Evolutionary conservation across 1,140 invertebrate genomes (phyloP).

Genomic region (Nautilus pompilius): DNA sequence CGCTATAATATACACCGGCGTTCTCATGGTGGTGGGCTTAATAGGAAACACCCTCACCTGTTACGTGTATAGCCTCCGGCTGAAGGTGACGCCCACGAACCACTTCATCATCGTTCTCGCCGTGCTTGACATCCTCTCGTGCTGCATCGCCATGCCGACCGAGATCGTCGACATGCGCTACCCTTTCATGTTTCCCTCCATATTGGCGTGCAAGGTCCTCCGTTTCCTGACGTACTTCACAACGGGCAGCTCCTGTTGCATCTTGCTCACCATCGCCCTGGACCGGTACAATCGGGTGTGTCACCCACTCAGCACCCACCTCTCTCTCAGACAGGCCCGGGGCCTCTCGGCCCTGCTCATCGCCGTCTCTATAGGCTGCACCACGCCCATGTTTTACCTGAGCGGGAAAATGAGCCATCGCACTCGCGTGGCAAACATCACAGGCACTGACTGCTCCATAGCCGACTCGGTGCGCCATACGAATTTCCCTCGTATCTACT

Average conservation of each 20-base stretch:
- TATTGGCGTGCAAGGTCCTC: conserved; percentile 32
- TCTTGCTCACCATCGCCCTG: conserved; percentile 35
- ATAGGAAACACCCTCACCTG: conserved; percentile 39
- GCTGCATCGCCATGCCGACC: conserved; percentile 37
- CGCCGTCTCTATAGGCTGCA: neutral
- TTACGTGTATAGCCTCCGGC: conserved; percentile 34
- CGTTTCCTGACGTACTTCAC: conserved; percentile 35
- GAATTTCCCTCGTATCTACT: neutral
- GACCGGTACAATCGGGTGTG: conserved; percentile 44
- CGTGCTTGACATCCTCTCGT: conserved; percentile 36
- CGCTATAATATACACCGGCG: conserved; percentile 17
- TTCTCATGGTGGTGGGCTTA: conserved; percentile 29
- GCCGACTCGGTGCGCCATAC: neutral
- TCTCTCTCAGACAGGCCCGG: conserved; percentile 4
- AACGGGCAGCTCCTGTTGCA: conserved; percentile 23
- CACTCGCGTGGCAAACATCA: neutral
- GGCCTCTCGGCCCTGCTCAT: conserved; percentile 1
- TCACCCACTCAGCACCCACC: conserved; percentile 21
- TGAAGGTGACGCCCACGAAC: conserved; percentile 31
- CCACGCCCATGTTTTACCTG: conserved; percentile 3
- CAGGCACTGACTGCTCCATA: conserved; percentile 3
- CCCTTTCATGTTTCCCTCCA: conserved; percentile 30
- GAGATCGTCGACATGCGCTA: conserved; percentile 27
- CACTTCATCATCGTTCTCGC: conserved; percentile 35
- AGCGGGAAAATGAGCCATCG: neutral